Evolutionary conservation across 2,113 vertebrate species (phyloP).

Genomic region (Hydropotes inermis): DNA sequence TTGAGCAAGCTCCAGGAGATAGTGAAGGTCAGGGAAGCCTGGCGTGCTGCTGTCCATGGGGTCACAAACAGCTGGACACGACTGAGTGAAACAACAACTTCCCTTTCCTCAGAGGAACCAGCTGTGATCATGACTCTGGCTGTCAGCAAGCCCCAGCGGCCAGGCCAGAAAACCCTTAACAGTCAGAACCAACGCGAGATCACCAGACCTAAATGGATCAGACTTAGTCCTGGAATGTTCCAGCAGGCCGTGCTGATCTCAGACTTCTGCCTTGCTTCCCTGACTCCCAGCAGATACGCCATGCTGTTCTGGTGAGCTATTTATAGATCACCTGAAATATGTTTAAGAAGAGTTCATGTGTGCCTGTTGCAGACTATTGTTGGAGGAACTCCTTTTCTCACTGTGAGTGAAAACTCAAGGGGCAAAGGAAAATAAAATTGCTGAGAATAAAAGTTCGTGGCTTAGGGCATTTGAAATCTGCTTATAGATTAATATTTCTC

Average conservation of each 20-base stretch:
- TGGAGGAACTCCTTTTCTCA: conserved; percentile 63
- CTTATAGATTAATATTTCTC: not conserved
- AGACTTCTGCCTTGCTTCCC: conserved; percentile 69
- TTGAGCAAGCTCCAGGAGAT: not conserved
- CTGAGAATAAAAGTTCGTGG: not conserved
- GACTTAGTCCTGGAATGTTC: conserved; percentile 72
- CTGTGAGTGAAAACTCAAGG: conserved; percentile 67
- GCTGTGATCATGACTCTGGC: not conserved
- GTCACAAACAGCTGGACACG: not conserved
- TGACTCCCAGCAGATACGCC: conserved; percentile 59
- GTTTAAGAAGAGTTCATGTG: conserved; percentile 44
- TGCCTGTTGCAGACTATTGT: conserved; percentile 59
- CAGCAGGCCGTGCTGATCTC: conserved; percentile 42
- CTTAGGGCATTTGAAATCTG: not conserved
- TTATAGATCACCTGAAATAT: conserved; percentile 72
- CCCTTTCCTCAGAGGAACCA: not conserved
- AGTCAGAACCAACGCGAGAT: not conserved
- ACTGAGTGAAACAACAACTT: not conserved
- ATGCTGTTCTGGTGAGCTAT: conserved; percentile 64
- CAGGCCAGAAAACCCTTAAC: not conserved
- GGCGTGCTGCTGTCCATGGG: not conserved
- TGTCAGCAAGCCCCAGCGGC: not conserved
- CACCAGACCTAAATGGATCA: conserved; percentile 4
- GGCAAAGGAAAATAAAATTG: conserved; percentile 60
- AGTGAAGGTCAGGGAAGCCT: not conserved